Conservation (phyloP, 2,113 vertebrate genomes). For the Ardeotis arabs region DNA sequence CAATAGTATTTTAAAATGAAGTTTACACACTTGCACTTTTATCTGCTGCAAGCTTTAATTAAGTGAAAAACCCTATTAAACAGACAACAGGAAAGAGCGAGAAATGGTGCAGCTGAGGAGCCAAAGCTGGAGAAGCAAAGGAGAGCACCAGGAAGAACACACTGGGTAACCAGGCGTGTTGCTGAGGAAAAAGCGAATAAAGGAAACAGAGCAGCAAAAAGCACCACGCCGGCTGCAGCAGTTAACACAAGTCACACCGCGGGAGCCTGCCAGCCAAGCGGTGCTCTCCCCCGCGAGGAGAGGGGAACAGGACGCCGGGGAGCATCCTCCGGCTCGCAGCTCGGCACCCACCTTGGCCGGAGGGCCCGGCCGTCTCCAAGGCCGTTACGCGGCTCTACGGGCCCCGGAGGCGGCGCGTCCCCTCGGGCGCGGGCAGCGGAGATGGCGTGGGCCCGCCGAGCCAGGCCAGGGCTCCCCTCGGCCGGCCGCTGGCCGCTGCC, state of each 20-base stretch:
- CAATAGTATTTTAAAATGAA: neutral
- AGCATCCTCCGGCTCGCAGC: neutral
- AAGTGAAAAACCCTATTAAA: fast-evolving
- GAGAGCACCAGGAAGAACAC: neutral
- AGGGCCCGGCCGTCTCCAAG: neutral
- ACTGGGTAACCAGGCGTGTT: neutral
- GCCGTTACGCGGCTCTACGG: neutral
- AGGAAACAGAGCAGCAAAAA: neutral
- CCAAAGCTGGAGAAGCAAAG: fast-evolving
- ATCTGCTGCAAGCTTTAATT: neutral
- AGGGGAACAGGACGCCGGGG: fast-evolving
- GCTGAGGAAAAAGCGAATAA: neutral
- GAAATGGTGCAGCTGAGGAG: fast-evolving
- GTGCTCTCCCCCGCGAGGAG: neutral
- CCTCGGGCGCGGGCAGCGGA: neutral
- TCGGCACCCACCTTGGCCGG: neutral
- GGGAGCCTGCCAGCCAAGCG: fast-evolving
- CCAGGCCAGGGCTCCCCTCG: neutral
- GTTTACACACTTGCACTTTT: neutral
- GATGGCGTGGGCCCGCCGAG: too few species aligned
- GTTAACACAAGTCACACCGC: fast-evolving
- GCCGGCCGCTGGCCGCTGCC: neutral
- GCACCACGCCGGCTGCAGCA: neutral
- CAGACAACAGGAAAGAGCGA: neutral
- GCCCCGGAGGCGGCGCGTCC: neutral